Base-by-base conservation (phyloP, 2,797 vertebrate species). In the Lophotriccus pileatus region DNA sequence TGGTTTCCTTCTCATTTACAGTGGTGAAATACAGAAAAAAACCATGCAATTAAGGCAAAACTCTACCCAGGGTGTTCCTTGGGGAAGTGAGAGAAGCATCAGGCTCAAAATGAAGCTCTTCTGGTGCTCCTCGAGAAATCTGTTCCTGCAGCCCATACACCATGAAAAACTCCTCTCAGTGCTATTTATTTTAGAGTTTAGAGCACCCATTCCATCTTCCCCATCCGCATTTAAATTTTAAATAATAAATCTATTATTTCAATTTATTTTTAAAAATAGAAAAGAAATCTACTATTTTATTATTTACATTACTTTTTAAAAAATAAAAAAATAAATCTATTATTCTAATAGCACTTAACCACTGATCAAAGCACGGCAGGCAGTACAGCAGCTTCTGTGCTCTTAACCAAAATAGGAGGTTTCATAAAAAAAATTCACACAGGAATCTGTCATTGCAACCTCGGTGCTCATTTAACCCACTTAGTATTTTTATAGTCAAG, bases 401-500 rank as follows among this genome's bases (percentile, higher is more conserved):
- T 96, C 84, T 56, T 85, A 49, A 73, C 58, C 68, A 67, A 89
- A 93, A 5, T 9, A 79, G 91, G 73, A 91, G 34, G 18, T 77
- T 87, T 95, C 80, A 72, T 82, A 55, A 96, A 95, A 88, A 92
- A 95, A 95, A 94, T 55, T 94, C 88, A 88, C 67, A 62, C 95
- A 94, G 86, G 55, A 91, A 91, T 84, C 83, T 89, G 60, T 66
- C 93, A 89, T 75, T 91, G 89, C 86, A 97, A 95, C 80, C 80
- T 77, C 46, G 66, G 87, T 70, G 41, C 39, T 89, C 72, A 93
- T 92, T 97, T 94, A 94, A 97, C 94, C 83, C 89, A 92, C 82
- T 97, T 93, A 69, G 85, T 96, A 95, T 93, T 89, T 92, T 94
- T 90, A 92, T 83, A 86, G 84, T 80, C 62, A 66, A 89, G 89